Base-by-base conservation (phyloP, 2,888 invertebrate species). In the Hofmannophila pseudospretella region DNA sequence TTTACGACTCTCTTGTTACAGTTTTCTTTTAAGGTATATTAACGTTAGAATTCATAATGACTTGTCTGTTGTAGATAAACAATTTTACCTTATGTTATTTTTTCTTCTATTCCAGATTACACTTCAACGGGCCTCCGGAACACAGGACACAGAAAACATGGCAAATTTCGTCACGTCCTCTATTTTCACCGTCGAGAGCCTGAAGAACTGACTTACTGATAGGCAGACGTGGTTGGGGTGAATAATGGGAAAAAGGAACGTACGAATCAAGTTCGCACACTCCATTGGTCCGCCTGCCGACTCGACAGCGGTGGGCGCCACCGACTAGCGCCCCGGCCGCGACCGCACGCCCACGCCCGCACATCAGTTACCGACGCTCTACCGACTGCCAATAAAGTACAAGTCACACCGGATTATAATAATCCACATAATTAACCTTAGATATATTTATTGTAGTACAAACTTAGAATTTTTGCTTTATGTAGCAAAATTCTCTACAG, bases 201-300 rank as follows among this genome's bases (percentile, higher is more conserved):
- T 60, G 47, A 49, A 39, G 52, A 57, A 67, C 56, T 79, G 63
- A 79, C 60, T 72, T 64, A 56, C 71, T 59, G 47, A 58, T 49
- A 53, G 60, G 57, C 55, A 54, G 56, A 62, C 58, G 52, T 62
- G 60, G 70, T 71, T 64, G 72, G 72, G 71, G 74, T 81, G 73
- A 86, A 86, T 82, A 79, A 86, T 86, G 86, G 86, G 77, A 82
- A 86, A 78, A 74, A 84, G 80, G 54, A 80, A 81, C 81, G 85
- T 72, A 68, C 80, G 86, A 71, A 85, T 84, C 79, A 84, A 85
- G 67, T 77, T 74, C 59, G 67, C 78, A 72, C 81, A 85, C 74
- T 81, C 78, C 56, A 84, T 81, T 79, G 85, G 85, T 85, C 86
- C 86, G 58, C 85, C 85, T 61, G 60, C 62, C 64, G 63, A 62